phyloP scores from a whole-genome alignment of 2,888 invertebrate species.

The Apeira syringaria region DNA sequence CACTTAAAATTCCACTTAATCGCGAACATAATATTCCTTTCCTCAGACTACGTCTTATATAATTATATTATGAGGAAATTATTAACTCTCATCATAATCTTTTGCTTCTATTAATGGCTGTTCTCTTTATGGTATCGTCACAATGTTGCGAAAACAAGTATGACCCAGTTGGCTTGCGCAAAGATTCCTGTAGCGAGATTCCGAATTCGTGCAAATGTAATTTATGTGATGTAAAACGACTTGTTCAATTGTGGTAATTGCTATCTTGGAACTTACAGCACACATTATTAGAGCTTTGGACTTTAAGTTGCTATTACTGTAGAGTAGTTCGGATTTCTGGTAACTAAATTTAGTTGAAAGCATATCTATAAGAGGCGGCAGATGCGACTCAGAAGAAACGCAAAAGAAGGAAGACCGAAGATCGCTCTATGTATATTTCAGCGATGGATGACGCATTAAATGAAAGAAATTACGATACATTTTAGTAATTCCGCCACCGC shows the following conservation, averaged over 20 bases:
- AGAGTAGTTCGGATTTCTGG: neutral
- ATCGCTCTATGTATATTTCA: too few species aligned
- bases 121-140: constrained; percentile 20
- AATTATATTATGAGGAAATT: constrained; percentile 50
- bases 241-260: constrained; percentile 22
- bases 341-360: constrained; percentile 3
- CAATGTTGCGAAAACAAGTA: constrained; percentile 30
- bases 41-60: constrained; percentile 43
- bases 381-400: too few species aligned
- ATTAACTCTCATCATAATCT: constrained; percentile 45
- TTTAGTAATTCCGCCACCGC: too few species aligned
- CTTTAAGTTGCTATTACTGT: constrained; percentile 1
- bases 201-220: constrained; percentile 20
- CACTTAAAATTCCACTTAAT: constrained; percentile 66
- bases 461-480: too few species aligned
- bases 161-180: constrained; percentile 25
- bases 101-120: constrained; percentile 33
- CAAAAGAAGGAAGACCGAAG: too few species aligned
- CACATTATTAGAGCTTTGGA: constrained; percentile 2
- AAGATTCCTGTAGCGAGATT: constrained; percentile 21
- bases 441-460: too few species aligned
- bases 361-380: too few species aligned
- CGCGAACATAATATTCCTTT: constrained; percentile 58
- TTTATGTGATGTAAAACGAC: constrained; percentile 21
- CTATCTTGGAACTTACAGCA: constrained; percentile 3